Evolutionary conservation across 2,797 vertebrate species (phyloP).

Genomic region (Karalla daura): DNA sequence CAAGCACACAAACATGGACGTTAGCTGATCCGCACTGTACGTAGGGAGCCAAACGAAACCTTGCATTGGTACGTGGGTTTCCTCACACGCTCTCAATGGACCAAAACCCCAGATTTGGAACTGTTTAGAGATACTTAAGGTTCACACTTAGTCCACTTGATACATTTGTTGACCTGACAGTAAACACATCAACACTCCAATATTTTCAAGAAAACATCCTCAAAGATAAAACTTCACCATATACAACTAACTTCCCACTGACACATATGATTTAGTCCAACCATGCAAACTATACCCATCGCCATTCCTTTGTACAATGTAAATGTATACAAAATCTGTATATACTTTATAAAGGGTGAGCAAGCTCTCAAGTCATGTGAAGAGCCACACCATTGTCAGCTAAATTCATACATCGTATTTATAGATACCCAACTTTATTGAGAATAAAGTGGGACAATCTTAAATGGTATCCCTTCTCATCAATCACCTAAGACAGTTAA

Average conservation of each 20-base stretch:
- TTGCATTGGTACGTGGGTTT: slow-evolving; percentile 21
- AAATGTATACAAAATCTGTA: slow-evolving; percentile 41
- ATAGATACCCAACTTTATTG: slow-evolving; percentile 17
- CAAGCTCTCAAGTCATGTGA: slow-evolving; percentile 20
- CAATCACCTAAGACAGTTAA: slow-evolving; percentile 32
- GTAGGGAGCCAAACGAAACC: slow-evolving; percentile 46
- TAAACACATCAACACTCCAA: slow-evolving; percentile 51
- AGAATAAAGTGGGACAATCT: slow-evolving; percentile 36
- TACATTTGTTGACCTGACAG: slow-evolving; percentile 50
- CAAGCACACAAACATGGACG: slow-evolving; percentile 35
- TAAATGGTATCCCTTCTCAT: slow-evolving; percentile 22
- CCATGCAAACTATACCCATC: slow-evolving; percentile 74
- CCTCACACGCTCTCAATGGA: slow-evolving; percentile 34
- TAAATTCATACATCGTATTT: slow-evolving; percentile 37
- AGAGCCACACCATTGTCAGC: slow-evolving; percentile 21
- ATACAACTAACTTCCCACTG: slow-evolving; percentile 46
- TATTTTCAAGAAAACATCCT: slow-evolving; percentile 54
- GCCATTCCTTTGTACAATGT: slow-evolving; percentile 55
- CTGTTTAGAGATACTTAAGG: slow-evolving; percentile 38
- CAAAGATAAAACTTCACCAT: slow-evolving; percentile 51
- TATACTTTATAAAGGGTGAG: slow-evolving; percentile 23
- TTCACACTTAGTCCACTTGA: slow-evolving; percentile 49
- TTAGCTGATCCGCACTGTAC: slow-evolving; percentile 44
- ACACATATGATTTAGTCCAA: slow-evolving; percentile 50
- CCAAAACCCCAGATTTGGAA: slow-evolving; percentile 32